phyloP scores from a whole-genome alignment of 2,797 vertebrate genomes.

The Carcharodon carcharias region DNA sequence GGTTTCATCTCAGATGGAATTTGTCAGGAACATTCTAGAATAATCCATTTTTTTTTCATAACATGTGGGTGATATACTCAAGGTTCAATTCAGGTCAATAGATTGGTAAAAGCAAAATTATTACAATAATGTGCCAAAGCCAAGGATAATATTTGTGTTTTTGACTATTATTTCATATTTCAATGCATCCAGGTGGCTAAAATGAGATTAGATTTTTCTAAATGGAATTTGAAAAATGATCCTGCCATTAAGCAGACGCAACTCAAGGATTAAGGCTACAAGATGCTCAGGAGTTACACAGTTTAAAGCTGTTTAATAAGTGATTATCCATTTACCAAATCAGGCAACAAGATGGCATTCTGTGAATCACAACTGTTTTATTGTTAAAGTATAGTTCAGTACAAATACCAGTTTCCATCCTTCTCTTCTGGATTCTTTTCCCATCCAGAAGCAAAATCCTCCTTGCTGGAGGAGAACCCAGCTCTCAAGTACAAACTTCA shows the following conservation, averaged over 20 bases:
- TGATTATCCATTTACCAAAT: no score
- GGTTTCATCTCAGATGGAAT: not conserved
- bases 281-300: no score
- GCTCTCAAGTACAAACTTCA: no score
- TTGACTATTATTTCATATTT: not conserved
- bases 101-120: not conserved
- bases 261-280: not conserved
- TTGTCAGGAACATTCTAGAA: not conserved
- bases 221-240: not conserved
- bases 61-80: not conserved
- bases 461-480: no score
- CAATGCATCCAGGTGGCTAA: not conserved
- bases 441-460: no score
- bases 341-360: no score
- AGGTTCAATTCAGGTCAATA: not conserved
- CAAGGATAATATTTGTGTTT: not conserved
- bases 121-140: not conserved
- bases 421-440: no score
- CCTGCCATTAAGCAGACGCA: not conserved
- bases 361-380: no score
- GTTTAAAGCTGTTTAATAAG: no score
- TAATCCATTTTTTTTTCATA: not conserved
- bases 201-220: not conserved
- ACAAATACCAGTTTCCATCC: no score
- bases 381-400: no score